A percentile compares a stretch with the other conserved stretches of the same genome.
Evolutionary conservation across 2,113 vertebrate species (phyloP).

Genomic region (Brienomyrus brachyistius): DNA sequence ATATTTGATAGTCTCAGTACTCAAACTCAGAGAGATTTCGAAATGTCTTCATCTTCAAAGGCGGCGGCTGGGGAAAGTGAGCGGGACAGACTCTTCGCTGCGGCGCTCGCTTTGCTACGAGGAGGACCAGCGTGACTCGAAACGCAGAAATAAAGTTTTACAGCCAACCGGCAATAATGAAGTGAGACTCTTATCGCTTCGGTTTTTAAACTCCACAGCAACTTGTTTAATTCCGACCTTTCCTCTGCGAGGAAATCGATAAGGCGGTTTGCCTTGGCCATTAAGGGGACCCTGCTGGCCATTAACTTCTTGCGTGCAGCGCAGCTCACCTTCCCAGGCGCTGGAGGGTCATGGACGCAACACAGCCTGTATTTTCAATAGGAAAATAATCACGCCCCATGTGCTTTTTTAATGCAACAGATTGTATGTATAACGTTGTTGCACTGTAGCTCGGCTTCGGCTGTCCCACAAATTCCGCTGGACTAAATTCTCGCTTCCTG

Average conservation of each 20-base stretch:
- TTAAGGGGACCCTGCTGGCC: neutral
- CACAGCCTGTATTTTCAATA: neutral
- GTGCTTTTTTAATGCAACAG: neutral
- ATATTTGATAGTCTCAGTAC: slow-evolving; percentile 52
- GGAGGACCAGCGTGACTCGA: neutral
- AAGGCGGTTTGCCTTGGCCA: neutral
- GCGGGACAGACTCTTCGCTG: slow-evolving; percentile 33
- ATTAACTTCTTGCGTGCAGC: neutral
- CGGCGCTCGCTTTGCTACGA: neutral
- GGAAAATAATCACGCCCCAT: neutral
- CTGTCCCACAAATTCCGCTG: neutral
- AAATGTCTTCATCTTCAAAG: slow-evolving; percentile 40
- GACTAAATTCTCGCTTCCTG: neutral
- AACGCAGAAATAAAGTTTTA: neutral
- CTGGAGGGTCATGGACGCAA: neutral
- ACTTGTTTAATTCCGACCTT: neutral
- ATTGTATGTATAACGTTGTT: neutral
- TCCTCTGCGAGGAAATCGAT: neutral
- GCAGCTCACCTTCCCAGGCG: neutral
- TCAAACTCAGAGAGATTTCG: slow-evolving; percentile 38
- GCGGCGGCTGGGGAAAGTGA: slow-evolving; percentile 24
- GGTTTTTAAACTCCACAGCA: neutral
- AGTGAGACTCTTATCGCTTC: neutral
- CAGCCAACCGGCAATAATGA: neutral
- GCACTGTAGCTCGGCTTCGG: neutral